Conservation (phyloP, 2,888 invertebrate species). For the Aspidapion aeneum region DNA sequence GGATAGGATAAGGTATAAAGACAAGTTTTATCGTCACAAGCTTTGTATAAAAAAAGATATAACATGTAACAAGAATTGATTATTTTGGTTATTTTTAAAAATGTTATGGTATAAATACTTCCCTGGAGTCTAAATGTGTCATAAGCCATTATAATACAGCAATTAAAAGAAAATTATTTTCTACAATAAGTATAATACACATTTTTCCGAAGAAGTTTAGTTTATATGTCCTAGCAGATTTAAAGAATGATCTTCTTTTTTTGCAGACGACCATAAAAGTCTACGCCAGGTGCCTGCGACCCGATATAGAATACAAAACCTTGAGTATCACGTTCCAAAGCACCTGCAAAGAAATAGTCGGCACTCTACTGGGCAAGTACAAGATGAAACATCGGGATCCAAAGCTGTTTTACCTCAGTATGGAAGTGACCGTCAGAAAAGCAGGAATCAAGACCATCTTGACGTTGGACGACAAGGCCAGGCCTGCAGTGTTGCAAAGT, state of each 20-base stretch:
- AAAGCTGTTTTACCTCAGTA: slow-evolving; percentile 87
- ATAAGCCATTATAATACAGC: too few relatives aligned
- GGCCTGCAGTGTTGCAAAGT: slow-evolving; percentile 87
- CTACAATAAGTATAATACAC: too few relatives aligned
- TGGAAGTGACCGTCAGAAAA: slow-evolving; percentile 87
- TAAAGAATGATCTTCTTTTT: slow-evolving; percentile 36
- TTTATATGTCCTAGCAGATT: too few relatives aligned
- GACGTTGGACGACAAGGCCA: slow-evolving; percentile 81
- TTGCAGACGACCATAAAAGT: slow-evolving; percentile 89
- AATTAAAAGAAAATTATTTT: too few relatives aligned
- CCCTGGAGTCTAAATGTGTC: too few relatives aligned
- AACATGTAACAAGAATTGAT: too few relatives aligned
- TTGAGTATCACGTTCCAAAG: slow-evolving; percentile 86
- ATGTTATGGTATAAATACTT: too few relatives aligned
- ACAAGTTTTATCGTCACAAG: too few relatives aligned
- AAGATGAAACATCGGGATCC: slow-evolving; percentile 91
- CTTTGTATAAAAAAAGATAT: too few relatives aligned
- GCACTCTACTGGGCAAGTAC: slow-evolving; percentile 75
- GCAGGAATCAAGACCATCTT: slow-evolving; percentile 79
- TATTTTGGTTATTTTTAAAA: too few relatives aligned
- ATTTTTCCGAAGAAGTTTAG: too few relatives aligned
- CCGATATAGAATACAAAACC: slow-evolving; percentile 96
- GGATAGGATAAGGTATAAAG: too few relatives aligned
- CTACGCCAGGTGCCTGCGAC: slow-evolving; percentile 82
- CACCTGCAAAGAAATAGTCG: slow-evolving; percentile 82